Conservation (phyloP, 1,140 invertebrate genomes). For the Steinernema feltiae region DNA sequence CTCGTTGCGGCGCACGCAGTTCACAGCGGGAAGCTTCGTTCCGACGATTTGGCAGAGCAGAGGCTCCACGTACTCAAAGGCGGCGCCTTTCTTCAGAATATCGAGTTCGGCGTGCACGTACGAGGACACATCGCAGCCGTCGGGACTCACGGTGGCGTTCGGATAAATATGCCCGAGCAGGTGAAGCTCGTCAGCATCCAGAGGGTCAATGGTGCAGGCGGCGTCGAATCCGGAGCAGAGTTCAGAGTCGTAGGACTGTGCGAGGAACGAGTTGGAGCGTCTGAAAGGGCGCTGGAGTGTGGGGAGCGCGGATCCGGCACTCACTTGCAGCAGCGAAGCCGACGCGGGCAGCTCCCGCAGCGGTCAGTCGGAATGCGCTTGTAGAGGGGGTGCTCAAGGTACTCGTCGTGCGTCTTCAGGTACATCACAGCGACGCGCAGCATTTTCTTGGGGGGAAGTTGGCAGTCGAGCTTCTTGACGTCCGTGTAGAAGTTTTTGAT, state of each 20-base stretch:
- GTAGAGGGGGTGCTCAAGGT: constrained; percentile 15
- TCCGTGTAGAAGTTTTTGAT: constrained; percentile 4
- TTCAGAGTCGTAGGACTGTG: neutral
- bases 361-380: neutral
- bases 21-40: constrained; percentile 10
- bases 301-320: neutral
- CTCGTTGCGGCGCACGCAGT: neutral
- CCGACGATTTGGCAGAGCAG: constrained; percentile 12
- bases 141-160: neutral
- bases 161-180: neutral
- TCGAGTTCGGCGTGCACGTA: neutral
- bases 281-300: neutral
- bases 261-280: constrained; percentile 1
- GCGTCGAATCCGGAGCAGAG: neutral
- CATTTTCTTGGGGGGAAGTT: constrained; percentile 7
- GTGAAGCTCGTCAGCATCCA: neutral
- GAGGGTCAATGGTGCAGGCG: constrained; percentile 6
- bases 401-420: neutral
- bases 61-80: constrained; percentile 15
- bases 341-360: constrained; percentile 16
- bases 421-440: neutral
- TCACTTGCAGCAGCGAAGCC: constrained; percentile 14
- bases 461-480: neutral
- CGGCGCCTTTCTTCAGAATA: constrained; percentile 10
- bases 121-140: constrained; percentile 13